A percentile compares a stretch with the other conserved stretches of the same genome.
Conservation (phyloP, 1,140 invertebrate species). For the Schlechtendalia chinensis region DNA sequence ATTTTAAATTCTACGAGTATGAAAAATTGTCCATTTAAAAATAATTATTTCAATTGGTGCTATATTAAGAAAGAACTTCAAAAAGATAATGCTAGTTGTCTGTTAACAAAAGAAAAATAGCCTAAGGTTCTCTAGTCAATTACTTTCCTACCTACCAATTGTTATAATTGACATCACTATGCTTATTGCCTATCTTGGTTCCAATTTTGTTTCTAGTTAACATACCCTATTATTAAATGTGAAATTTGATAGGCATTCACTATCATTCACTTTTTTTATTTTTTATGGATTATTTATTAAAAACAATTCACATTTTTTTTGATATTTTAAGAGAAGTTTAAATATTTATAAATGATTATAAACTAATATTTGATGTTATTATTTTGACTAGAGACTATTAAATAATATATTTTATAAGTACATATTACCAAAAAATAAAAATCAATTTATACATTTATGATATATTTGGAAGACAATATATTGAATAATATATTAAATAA, state of each 20-base stretch:
- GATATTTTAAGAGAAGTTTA: not conserved
- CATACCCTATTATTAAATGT: constrained; percentile 13
- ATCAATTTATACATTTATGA: no score
- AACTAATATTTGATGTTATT: not conserved
- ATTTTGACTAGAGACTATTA: no score
- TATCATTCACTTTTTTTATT: constrained; percentile 2
- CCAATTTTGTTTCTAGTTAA: constrained; percentile 29
- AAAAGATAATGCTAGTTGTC: not conserved
- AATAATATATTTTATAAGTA: no score
- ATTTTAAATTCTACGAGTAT: no score
- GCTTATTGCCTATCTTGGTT: constrained; percentile 21
- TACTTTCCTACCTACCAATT: constrained; percentile 15
- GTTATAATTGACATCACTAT: constrained; percentile 18
- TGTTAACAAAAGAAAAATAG: not conserved
- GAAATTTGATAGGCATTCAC: not conserved
- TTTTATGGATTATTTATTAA: no score
- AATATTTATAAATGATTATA: not conserved
- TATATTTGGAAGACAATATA: no score
- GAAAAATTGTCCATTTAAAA: no score
- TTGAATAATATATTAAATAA: no score
- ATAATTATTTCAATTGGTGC: not conserved
- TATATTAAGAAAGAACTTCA: not conserved
- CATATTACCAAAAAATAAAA: no score
- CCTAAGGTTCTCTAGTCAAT: not conserved
- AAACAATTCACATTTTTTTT: constrained; percentile 3